Base-by-base conservation (phyloP, 2,888 invertebrate species). In the Dyspetes luteomarginatus region DNA sequence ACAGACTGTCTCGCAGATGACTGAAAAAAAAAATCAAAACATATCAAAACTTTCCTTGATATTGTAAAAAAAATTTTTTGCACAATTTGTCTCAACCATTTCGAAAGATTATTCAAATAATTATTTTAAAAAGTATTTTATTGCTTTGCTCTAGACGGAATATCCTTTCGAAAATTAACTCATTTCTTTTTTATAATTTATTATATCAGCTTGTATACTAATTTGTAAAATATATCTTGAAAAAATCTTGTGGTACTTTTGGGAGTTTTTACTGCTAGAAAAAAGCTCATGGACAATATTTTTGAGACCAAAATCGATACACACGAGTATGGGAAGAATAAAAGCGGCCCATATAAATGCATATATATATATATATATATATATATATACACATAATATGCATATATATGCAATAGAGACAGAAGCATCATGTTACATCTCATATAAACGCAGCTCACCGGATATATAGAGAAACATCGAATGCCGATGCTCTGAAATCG, bases 391-490 rank as follows among this genome's bases (percentile, higher is more conserved):
- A n/a, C n/a, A n/a, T n/a, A n/a, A n/a, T 36, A 36, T 36, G 36
- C 12, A 7, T 36, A 12, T n/a, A 36, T 36, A 36, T 36, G 12
- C 7, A 36, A 12, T 12, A 30, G 30, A 17, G 19, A 36, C 12
- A 17, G n/a, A 56, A 45, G 64, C n/a, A 19, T 17, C 43, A 15
- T 50, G 55, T 9, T 64, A n/a, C n/a, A 15, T 65, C 15, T 45
- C 22, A 30, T 48, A 24, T 41, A 45, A 65, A 50, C 64, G 36
- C 45, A 67, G 24, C 56, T 45, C 45, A 71, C 45, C 45, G 45
- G 19, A 71, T 45, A 48, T 24, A 58, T 41, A 17, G 41, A 68
- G 41, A 58, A 45, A 41, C 36, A 60, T n/a, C 17, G 26, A 45
- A 7, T 22, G 55, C 45, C 26, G 36, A 56, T 48, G 58, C 36